Conservation (phyloP, 2,888 invertebrate species). For the Cheilosia vulpina region DNA sequence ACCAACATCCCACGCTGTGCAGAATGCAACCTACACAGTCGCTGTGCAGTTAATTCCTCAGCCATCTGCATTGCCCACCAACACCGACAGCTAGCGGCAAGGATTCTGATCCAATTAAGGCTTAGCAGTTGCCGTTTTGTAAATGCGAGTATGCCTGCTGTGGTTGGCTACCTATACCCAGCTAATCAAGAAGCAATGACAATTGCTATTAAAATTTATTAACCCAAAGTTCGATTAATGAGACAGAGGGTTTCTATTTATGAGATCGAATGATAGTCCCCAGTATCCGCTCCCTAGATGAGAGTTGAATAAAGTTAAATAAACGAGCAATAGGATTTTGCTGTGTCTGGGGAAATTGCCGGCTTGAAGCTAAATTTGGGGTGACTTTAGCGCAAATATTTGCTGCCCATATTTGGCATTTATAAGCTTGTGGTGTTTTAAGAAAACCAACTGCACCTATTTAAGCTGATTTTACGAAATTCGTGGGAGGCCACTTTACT, state of each 20-base stretch:
- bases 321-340: not conserved
- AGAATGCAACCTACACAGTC: conserved; percentile 38
- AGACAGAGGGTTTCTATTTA: conserved; percentile 29
- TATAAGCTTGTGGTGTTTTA: no score
- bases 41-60: conserved; percentile 35
- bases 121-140: not conserved
- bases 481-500: no score
- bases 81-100: conserved; percentile 34
- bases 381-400: not conserved
- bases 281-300: not conserved
- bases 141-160: not conserved
- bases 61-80: conserved; percentile 49
- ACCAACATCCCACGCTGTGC: conserved; percentile 50
- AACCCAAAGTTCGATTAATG: conserved; percentile 34
- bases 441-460: no score
- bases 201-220: conserved; percentile 57
- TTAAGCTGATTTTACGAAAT: no score
- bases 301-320: not conserved
- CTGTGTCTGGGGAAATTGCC: not conserved
- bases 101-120: conserved; percentile 64
- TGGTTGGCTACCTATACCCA: not conserved
- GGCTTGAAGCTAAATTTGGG: not conserved
- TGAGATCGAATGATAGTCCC: not conserved
- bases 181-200: conserved; percentile 48
- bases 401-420: no score